These are phyloP conservation scores for Acrocyrtus sp. DNA, from an alignment of 2,888 invertebrate genomes.

Conservation along the genomic window DNA sequence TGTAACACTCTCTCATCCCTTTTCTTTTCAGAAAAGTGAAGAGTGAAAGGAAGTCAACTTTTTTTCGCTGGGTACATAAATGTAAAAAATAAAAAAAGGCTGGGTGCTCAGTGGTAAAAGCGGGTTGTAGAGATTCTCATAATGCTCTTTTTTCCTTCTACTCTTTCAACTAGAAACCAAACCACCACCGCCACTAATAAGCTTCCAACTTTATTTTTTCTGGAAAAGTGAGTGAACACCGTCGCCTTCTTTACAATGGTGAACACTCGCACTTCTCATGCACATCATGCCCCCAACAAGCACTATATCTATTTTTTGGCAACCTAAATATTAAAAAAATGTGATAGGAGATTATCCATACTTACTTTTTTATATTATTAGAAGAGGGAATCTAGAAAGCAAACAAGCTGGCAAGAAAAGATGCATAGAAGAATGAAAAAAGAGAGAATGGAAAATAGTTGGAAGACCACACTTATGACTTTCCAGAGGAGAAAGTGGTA, in stretches of 20 bases:
- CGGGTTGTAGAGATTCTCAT: slow-evolving; percentile 17
- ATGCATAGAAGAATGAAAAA: slow-evolving; percentile 11
- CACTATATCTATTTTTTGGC: slow-evolving; percentile 27
- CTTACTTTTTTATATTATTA: no score
- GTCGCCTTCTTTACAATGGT: no score
- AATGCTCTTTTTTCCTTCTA: slow-evolving; percentile 9
- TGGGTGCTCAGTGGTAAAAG: slow-evolving; percentile 15
- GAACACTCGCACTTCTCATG: no score
- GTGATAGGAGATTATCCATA: slow-evolving; percentile 28
- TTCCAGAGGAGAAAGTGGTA: no score
- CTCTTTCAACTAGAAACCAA: background rate
- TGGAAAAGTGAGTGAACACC: no score
- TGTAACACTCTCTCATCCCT: background rate
- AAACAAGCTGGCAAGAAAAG: slow-evolving; percentile 29
- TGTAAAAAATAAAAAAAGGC: no score
- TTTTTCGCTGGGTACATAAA: no score
- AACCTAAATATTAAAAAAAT: background rate
- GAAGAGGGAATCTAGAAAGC: slow-evolving; percentile 11
- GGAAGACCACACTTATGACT: slow-evolving; percentile 29
- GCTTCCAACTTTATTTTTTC: no score
- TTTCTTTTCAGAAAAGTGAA: no score
- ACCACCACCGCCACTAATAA: slow-evolving; percentile 28
- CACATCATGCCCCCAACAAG: background rate
- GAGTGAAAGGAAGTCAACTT: no score
- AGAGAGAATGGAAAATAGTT: no score